Evolutionary conservation across 2,888 invertebrate genomes (phyloP).

Genomic region (Ypsolopha scabrella): DNA sequence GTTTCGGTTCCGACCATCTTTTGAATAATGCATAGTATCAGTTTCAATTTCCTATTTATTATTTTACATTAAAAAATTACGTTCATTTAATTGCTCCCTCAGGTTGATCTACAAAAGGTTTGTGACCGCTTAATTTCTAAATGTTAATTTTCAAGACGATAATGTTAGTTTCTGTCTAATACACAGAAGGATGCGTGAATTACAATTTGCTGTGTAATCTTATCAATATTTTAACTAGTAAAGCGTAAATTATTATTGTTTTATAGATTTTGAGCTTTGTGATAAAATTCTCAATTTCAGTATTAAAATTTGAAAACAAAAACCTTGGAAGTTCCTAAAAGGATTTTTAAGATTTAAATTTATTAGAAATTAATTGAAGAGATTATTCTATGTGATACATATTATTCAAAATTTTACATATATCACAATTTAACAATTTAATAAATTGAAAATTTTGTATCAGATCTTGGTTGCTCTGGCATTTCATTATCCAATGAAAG

Average conservation of each 20-base stretch:
- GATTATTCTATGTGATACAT: too few relatives aligned
- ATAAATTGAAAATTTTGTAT: too few relatives aligned
- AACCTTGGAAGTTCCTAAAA: too few relatives aligned
- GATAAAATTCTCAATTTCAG: not conserved
- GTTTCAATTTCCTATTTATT: slow-evolving; percentile 4
- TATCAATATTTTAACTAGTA: slow-evolving; percentile 35
- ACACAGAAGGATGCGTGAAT: slow-evolving; percentile 15
- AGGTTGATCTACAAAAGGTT: slow-evolving; percentile 48
- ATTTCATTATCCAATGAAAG: too few relatives aligned
- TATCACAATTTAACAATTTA: too few relatives aligned
- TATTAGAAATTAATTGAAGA: too few relatives aligned
- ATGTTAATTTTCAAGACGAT: not conserved
- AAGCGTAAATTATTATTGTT: slow-evolving; percentile 62
- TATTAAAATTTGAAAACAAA: too few relatives aligned
- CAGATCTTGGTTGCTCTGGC: too few relatives aligned
- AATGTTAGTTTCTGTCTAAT: not conserved
- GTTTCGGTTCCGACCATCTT: not conserved
- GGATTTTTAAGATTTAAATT: too few relatives aligned
- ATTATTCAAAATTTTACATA: too few relatives aligned
- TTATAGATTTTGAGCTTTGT: slow-evolving; percentile 34
- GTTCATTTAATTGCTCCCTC: slow-evolving; percentile 61
- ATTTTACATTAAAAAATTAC: slow-evolving; percentile 36
- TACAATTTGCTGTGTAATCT: not conserved
- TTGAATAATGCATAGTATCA: not conserved
- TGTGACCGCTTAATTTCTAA: slow-evolving; percentile 23